Base-by-base conservation (phyloP, 2,888 invertebrate species). In the Cosmopolites sordidus region DNA sequence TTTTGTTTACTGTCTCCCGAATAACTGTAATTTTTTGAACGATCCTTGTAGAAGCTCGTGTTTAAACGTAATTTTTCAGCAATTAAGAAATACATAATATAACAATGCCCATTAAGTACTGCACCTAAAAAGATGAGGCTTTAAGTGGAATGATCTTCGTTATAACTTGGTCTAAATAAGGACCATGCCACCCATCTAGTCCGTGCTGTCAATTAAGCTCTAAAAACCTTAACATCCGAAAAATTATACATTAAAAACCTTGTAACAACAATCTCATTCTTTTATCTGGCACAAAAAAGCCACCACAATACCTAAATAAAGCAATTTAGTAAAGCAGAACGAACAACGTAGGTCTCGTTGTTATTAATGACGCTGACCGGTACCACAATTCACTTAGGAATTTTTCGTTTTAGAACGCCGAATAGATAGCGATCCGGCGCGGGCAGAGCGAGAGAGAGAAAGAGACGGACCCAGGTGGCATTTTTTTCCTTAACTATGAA, bases 401-500 rank as follows among this genome's bases (percentile, higher is more conserved):
- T 62, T 61, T 62, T 63, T 62, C 60, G 49, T 61, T 62, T 59
- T 56, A 60, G 59, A 50, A 58, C 49, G 42, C 41, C 8, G n/a
- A n/a, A n/a, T 43, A 60, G 60, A 62, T 61, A 64, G 62, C 54
- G 58, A 59, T 58, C 57, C 61, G 55, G 57, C 54, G 62, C 60
- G 60, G 22, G 42, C 41, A 4, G 5, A 9, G 11, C 3, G 8
- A 8, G 42, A 50, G 55, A 59, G 56, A 60, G 55, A 50, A 55
- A 59, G 56, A 60, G 55, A 57, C 53, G 62, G 60, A 60, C 59
- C 71, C 72, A 73, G 72, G 71, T 73, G 72, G 71, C 67, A 69
- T 65, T 63, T 41, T 37, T 18, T 11, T 16, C 22, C 4, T 51
- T 55, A 17, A 11, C 62, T 65, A 69, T 68, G 69, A 71, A 71